Evolutionary conservation across 2,888 invertebrate genomes (phyloP), one percentile per base, ranked within the genome.

Genomic region (Belgica antarctica): DNA sequence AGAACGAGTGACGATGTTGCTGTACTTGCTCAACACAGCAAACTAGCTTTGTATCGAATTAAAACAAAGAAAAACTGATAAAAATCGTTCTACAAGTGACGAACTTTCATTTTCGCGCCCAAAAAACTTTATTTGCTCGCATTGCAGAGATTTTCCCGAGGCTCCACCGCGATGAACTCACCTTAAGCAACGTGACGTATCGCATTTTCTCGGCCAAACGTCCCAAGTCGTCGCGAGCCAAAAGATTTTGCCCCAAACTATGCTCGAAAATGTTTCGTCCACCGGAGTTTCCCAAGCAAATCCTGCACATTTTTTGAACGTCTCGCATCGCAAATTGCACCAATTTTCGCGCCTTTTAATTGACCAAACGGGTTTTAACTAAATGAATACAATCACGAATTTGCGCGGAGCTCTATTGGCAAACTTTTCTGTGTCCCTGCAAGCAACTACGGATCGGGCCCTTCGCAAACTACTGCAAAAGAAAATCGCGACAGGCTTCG

Each of bases 151-250:
- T n/a, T n/a, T n/a, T n/a, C n/a, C n/a, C n/a, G n/a, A n/a, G n/a
- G n/a, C n/a, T n/a, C n/a, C n/a, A n/a, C n/a, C n/a, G n/a, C n/a
- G n/a, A 17, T 22, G n/a, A 12, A 12, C 41, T 10, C 19, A 70
- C 70, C 61, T 70, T 70, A 36, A 70, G n/a, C 3, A 70, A 22
- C 5, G 70, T 70, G 8, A 70, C 61, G n/a, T 41, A 70, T 25
- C 70, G 22, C 10, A 70, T 17, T 25, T 70, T 70, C 17, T 70
- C 70, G 1, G 70, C 70, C 8, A 70, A 41, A 61, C 70, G 34
- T 3, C 24, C n/a, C 15, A 70, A 25, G 15, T 70, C 70, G 10
- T 61, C 61, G 15, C 41, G 1, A 2, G 8, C 36, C 2, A 19
- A 3, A 1, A 59, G 31, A 61, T 36, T 61, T 52, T 10, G 2